Percentiles rank a stretch among this genome's conserved stretches.
These are phyloP conservation scores for Pseudoips prasinana DNA, from an alignment of 2,888 invertebrate species.

Conservation along the genomic window DNA sequence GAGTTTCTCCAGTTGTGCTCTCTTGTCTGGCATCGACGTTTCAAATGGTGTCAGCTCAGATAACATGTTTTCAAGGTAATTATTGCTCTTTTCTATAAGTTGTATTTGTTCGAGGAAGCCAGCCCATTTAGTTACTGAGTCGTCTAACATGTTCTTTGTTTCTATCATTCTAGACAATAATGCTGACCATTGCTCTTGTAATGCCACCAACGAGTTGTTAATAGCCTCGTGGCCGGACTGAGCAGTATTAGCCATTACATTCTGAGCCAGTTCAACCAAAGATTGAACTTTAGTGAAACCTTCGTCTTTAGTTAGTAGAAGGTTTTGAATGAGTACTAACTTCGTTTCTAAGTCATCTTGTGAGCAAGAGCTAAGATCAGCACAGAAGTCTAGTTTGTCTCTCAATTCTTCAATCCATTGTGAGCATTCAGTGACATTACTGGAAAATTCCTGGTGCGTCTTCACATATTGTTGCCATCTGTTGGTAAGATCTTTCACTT, in stretches of 20 bases:
- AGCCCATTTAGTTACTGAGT: constrained; percentile 95
- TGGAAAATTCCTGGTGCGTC: constrained; percentile 93
- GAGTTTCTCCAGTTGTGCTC: constrained; percentile 91
- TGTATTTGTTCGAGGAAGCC: constrained; percentile 94
- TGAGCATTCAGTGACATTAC: constrained; percentile 88
- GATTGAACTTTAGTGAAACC: constrained; percentile 94
- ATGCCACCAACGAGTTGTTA: constrained; percentile 89
- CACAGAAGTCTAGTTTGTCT: constrained; percentile 93
- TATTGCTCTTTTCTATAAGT: constrained; percentile 90
- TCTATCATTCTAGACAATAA: constrained; percentile 94
- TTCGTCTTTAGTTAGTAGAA: constrained; percentile 95
- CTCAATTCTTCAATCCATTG: constrained; percentile 92
- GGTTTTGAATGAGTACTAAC: constrained; percentile 91
- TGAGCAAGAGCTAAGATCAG: constrained; percentile 90
- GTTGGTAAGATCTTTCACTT: constrained; percentile 94
- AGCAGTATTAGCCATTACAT: constrained; percentile 94
- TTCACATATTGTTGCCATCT: constrained; percentile 96
- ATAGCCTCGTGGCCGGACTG: constrained; percentile 93
- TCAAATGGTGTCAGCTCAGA: constrained; percentile 89
- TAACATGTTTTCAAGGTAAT: constrained; percentile 88
- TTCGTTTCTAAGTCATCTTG: constrained; percentile 94
- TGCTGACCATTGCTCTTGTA: constrained; percentile 96
- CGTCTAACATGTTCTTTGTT: constrained; percentile 92
- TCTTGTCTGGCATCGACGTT: constrained; percentile 92
- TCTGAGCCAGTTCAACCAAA: constrained; percentile 95